These are phyloP conservation scores for Entelurus aequoreus DNA, from an alignment of 2,113 vertebrate species.

Conservation along the genomic window DNA sequence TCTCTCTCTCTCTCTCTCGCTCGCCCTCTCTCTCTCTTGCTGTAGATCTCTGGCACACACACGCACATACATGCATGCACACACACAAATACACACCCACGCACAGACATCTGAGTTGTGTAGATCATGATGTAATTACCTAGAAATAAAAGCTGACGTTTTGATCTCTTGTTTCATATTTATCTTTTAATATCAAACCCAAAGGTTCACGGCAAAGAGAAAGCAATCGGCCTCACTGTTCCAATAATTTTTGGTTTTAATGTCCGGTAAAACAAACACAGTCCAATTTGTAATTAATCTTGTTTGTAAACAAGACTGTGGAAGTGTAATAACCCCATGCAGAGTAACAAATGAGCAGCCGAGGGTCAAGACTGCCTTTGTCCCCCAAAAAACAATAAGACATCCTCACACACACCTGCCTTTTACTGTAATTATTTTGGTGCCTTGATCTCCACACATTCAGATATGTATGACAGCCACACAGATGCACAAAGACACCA, in stretches of 20 bases:
- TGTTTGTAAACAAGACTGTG: constrained; percentile 12
- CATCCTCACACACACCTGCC: not conserved
- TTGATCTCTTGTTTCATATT: no score
- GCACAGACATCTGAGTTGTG: no score
- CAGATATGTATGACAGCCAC: constrained; percentile 1
- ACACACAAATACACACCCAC: no score
- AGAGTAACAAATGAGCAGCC: not conserved
- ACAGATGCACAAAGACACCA: not conserved
- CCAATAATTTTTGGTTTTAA: constrained; percentile 5
- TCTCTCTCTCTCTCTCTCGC: no score
- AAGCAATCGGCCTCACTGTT: no score
- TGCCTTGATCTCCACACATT: constrained; percentile 23
- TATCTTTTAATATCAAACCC: no score
- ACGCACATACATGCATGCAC: no score
- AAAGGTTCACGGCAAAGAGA: no score
- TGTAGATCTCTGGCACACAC: no score
- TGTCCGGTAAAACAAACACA: constrained; percentile 26
- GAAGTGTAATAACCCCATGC: constrained; percentile 20
- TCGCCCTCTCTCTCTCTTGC: no score
- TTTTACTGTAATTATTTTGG: constrained; percentile 6
- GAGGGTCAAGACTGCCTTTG: not conserved
- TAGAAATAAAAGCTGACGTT: no score
- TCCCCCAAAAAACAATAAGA: constrained; percentile 7
- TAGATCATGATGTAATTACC: no score
- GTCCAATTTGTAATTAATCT: constrained; percentile 31